Percentiles rank a stretch among this genome's conserved stretches.
Evolutionary conservation across 2,113 vertebrate species (phyloP).

Genomic region (Tupaia tana): DNA sequence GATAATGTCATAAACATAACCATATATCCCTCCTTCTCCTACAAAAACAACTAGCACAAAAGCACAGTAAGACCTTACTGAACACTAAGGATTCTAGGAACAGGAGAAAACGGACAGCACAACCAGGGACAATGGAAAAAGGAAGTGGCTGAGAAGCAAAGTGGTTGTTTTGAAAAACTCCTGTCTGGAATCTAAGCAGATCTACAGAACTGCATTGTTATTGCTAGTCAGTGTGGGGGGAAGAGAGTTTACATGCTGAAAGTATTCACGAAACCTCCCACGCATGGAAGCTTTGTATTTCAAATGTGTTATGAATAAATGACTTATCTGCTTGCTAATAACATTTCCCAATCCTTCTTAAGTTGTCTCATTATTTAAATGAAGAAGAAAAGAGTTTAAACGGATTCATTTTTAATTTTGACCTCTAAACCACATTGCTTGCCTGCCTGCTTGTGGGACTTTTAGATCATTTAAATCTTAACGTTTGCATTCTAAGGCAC

Average conservation of each 20-base stretch:
- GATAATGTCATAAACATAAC: neutral
- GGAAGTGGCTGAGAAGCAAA: neutral
- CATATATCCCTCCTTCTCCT: neutral
- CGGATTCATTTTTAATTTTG: conserved; percentile 75
- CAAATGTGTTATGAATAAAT: conserved; percentile 60
- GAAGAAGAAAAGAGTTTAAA: conserved; percentile 55
- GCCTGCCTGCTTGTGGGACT: conserved; percentile 12
- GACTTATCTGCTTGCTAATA: conserved; percentile 54
- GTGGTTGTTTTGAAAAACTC: neutral
- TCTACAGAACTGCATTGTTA: neutral
- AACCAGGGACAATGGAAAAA: neutral
- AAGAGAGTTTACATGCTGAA: neutral
- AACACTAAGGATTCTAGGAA: neutral
- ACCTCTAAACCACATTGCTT: conserved; percentile 59
- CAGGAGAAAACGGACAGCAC: neutral
- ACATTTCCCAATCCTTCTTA: conserved; percentile 62
- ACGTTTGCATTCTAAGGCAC: conserved; percentile 54
- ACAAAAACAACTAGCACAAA: neutral
- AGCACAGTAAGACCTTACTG: neutral
- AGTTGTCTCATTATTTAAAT: conserved; percentile 75
- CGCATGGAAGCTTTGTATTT: neutral
- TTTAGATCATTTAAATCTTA: conserved; percentile 68
- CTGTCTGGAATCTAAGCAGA: neutral
- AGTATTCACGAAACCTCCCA: conserved; percentile 45
- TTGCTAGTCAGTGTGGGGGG: neutral